Percentiles rank a stretch among this genome's conserved stretches.
Evolutionary conservation across 2,113 vertebrate genomes (phyloP).

Genomic region (Sphyrna mokarran): DNA sequence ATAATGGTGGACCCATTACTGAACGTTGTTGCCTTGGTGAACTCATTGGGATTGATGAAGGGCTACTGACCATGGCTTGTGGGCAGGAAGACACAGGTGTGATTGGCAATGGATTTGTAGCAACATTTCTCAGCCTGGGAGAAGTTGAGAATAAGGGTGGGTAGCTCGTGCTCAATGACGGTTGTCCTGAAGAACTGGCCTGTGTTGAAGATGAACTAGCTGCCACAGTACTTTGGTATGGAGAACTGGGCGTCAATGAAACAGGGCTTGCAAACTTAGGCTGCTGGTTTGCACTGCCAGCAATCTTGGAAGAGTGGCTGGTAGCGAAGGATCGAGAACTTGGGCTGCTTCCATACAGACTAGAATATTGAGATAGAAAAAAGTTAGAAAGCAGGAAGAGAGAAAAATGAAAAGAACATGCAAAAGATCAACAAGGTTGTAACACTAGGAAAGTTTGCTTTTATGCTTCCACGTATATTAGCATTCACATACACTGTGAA

Average conservation of each 20-base stretch:
- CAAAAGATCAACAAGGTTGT: neutral
- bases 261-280: constrained; percentile 44
- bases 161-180: constrained; percentile 71
- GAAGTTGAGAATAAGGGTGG: constrained; percentile 54
- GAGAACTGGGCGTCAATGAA: constrained; percentile 49
- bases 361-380: constrained; percentile 51
- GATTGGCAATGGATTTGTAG: constrained; percentile 41
- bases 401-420: constrained; percentile 37
- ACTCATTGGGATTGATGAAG: constrained; percentile 50
- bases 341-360: constrained; percentile 91
- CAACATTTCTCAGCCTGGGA: constrained; percentile 50
- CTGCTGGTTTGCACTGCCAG: neutral
- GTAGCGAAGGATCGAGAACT: constrained; percentile 52
- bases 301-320: neutral
- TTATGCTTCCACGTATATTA: neutral
- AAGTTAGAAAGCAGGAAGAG: neutral
- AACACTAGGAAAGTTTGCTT: neutral
- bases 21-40: constrained; percentile 54
- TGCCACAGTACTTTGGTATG: constrained; percentile 46
- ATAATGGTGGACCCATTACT: constrained; percentile 51
- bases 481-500: neutral
- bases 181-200: constrained; percentile 75
- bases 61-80: constrained; percentile 53
- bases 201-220: constrained; percentile 56
- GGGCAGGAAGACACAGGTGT: constrained; percentile 55